A percentile compares a stretch with the other conserved stretches of the same genome.
These are phyloP conservation scores for Triops longicaudatus DNA, from an alignment of 1,140 invertebrate species.

Conservation along the genomic window DNA sequence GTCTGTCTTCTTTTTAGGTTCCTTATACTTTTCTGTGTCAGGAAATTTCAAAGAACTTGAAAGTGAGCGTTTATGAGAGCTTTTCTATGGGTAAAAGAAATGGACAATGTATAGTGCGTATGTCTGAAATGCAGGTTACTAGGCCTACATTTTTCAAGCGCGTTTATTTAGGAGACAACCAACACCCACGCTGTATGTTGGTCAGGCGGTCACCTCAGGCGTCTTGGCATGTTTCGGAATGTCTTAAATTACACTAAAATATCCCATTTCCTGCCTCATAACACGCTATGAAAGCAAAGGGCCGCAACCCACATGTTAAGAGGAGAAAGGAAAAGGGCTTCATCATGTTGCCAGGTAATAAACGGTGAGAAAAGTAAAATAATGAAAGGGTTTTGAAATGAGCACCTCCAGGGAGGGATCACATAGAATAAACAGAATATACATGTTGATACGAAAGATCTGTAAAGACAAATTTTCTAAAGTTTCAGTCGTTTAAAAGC, in stretches of 20 bases:
- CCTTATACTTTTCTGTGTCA: too few species aligned
- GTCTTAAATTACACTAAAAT: not conserved
- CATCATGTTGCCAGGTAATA: not conserved
- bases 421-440: not conserved
- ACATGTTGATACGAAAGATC: too few species aligned
- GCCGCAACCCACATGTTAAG: too few species aligned
- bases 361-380: not conserved
- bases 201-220: not conserved
- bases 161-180: not conserved
- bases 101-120: not conserved
- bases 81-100: not conserved
- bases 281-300: not conserved
- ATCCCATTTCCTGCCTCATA: not conserved
- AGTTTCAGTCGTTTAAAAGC: too few species aligned
- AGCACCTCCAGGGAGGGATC: not conserved
- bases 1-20: too few species aligned
- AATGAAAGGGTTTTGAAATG: not conserved
- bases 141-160: not conserved
- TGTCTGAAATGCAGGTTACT: not conserved
- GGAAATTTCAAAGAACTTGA: not conserved
- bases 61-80: not conserved
- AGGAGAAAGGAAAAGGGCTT: not conserved
- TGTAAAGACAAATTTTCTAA: too few species aligned
- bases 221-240: not conserved
- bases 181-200: slow-evolving; percentile 14